Conservation (phyloP, 2,113 vertebrate genomes). For the Myotis brandtii region DNA sequence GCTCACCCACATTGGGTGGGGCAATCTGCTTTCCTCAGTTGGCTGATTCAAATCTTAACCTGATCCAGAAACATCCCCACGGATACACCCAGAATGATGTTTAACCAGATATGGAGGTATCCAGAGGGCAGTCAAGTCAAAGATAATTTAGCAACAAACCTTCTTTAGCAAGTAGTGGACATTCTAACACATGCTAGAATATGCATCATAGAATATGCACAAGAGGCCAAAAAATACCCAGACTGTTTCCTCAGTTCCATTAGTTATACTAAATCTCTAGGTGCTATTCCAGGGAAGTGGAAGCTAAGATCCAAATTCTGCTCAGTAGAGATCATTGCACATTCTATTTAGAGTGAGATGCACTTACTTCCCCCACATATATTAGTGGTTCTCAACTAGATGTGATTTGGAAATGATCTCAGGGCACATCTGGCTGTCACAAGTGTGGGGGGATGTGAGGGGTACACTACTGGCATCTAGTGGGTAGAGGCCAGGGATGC, state of each 20-base stretch:
- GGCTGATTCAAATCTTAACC: neutral
- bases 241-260: neutral
- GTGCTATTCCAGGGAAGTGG: neutral
- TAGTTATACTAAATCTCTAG: neutral
- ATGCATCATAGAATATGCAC: neutral
- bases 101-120: neutral
- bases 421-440: neutral
- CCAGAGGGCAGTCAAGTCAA: neutral
- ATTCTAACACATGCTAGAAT: neutral
- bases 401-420: neutral
- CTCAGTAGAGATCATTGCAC: neutral
- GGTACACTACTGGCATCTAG: neutral
- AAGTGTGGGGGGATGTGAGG: fast-evolving
- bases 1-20: neutral
- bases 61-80: neutral
- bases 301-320: neutral
- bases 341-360: neutral
- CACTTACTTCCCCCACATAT: neutral
- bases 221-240: neutral
- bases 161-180: neutral
- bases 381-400: neutral
- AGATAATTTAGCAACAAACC: neutral
- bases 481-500: neutral
- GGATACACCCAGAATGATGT: no score
- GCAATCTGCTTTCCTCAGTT: neutral